phyloP scores from a whole-genome alignment of 2,888 invertebrate species.

The Falcaria lacertinaria region DNA sequence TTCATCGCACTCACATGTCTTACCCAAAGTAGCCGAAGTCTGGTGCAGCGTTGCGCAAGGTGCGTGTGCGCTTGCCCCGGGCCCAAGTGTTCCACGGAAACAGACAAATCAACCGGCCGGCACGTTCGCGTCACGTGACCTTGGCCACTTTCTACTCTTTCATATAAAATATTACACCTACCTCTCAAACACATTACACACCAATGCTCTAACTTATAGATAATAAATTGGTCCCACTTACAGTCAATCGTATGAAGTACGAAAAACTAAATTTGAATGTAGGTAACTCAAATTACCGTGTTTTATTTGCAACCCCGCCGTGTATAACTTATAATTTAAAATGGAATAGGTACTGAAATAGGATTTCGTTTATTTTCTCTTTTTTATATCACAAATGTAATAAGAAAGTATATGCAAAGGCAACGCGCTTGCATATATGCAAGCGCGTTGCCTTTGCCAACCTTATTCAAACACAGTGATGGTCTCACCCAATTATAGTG shows the following conservation, averaged over 20 bases:
- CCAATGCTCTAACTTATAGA: neutral
- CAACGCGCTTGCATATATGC: too few relatives aligned
- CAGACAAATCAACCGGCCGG: constrained; percentile 12
- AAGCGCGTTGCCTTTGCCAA: too few relatives aligned
- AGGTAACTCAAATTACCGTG: too few relatives aligned
- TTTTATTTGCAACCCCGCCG: too few relatives aligned
- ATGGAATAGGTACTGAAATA: too few relatives aligned
- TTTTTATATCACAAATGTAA: too few relatives aligned
- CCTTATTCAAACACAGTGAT: too few relatives aligned
- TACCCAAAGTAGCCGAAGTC: constrained; percentile 22
- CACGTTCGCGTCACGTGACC: constrained; percentile 13
- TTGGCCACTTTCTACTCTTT: constrained; percentile 34
- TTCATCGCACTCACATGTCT: constrained; percentile 47
- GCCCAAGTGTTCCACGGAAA: constrained; percentile 3
- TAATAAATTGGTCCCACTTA: neutral
- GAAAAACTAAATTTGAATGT: too few relatives aligned
- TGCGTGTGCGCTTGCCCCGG: constrained; percentile 5
- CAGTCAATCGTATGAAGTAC: neutral
- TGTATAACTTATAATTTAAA: too few relatives aligned
- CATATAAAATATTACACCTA: constrained; percentile 10
- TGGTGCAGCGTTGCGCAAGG: constrained; percentile 14
- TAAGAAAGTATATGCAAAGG: too few relatives aligned
- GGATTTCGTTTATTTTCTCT: too few relatives aligned
- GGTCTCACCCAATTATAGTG: too few relatives aligned
- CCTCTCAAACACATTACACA: constrained; percentile 3